Conservation (phyloP, 2,797 vertebrate species). For the Sebastolobus alascanus region DNA sequence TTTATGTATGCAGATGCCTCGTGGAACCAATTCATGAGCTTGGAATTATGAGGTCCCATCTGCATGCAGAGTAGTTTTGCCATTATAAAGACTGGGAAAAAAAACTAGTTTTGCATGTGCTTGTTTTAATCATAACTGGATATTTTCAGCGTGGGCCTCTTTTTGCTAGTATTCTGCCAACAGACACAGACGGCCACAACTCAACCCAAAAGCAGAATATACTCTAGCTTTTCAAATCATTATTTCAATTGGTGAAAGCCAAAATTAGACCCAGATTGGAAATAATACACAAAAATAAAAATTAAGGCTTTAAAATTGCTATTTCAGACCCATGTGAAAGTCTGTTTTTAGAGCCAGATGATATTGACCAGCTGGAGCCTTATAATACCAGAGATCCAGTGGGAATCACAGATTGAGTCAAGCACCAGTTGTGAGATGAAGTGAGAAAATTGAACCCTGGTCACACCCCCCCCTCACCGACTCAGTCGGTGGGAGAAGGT, state of each 20-base stretch:
- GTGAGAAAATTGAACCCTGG: conserved; percentile 5
- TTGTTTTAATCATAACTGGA: conserved; percentile 51
- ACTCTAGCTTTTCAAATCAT: not conserved
- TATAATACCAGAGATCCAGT: not conserved
- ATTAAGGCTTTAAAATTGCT: not conserved
- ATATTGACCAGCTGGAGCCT: conserved; percentile 5
- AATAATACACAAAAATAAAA: not conserved
- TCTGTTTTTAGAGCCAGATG: not conserved
- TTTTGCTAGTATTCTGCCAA: conserved; percentile 16
- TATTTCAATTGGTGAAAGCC: not conserved
- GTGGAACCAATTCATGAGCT: conserved; percentile 50
- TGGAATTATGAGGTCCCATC: conserved; percentile 59
- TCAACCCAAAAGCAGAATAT: conserved; percentile 13
- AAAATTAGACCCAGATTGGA: not conserved
- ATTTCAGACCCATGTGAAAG: not conserved
- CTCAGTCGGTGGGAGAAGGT: not conserved
- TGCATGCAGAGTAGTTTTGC: conserved; percentile 50
- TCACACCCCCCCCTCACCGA: not conserved
- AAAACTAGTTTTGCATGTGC: conserved; percentile 23
- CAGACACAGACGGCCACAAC: conserved; percentile 10
- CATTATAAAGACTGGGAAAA: conserved; percentile 16
- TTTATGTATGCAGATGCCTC: conserved; percentile 69
- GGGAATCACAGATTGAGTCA: conserved; percentile 9
- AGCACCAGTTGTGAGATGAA: conserved; percentile 15
- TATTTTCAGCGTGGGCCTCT: conserved; percentile 8